Percentiles rank a stretch among this genome's conserved stretches.
Conservation (phyloP, 2,888 invertebrate species). For the Hirudinaria manillensis region DNA sequence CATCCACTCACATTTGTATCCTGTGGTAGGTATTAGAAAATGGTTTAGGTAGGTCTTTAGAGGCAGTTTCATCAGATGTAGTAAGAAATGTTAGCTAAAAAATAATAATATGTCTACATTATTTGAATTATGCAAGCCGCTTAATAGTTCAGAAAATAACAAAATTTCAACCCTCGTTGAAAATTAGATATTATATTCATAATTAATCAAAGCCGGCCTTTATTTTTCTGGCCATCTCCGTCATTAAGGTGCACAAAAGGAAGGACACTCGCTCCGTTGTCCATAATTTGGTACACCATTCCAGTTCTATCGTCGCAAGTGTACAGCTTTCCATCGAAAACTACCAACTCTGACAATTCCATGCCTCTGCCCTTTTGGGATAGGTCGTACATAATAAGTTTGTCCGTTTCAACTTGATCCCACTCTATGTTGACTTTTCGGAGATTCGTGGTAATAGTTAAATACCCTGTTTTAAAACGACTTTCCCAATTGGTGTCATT, state of each 20-base stretch:
- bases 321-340: constrained; percentile 81
- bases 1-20: constrained; percentile 96
- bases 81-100: too few species aligned
- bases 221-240: constrained; percentile 73
- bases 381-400: not conserved
- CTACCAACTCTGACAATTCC: constrained; percentile 90
- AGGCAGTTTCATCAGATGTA: too few species aligned
- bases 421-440: constrained; percentile 45
- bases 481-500: constrained; percentile 72
- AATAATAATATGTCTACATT: too few species aligned
- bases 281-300: constrained; percentile 67
- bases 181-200: too few species aligned
- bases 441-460: constrained; percentile 62
- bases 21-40: constrained; percentile 51
- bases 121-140: too few species aligned
- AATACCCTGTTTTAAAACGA: constrained; percentile 72
- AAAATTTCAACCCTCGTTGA: too few species aligned
- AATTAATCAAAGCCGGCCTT: constrained; percentile 55
- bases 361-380: constrained; percentile 60
- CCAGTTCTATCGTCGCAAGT: constrained; percentile 94
- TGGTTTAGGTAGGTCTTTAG: too few species aligned
- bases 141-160: too few species aligned
- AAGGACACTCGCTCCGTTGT: constrained; percentile 59
- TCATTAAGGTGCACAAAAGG: constrained; percentile 71
- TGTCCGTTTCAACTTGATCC: constrained; percentile 41